Percentiles rank a stretch among this genome's conserved stretches.
These are phyloP conservation scores for Selenia dentaria DNA, from an alignment of 2,888 invertebrate species.

Conservation along the genomic window DNA sequence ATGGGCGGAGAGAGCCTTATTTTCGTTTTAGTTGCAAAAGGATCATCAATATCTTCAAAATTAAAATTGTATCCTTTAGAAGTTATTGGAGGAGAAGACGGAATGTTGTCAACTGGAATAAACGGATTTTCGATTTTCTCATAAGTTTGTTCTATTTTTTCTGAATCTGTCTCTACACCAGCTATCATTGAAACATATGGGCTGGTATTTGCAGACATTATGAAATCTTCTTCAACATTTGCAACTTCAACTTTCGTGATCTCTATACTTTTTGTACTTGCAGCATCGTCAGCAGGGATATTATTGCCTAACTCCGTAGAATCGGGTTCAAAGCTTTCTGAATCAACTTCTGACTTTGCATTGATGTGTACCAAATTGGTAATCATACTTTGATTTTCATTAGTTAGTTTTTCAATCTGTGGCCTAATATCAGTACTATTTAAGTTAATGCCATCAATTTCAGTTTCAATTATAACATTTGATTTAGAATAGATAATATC, in stretches of 20 bases:
- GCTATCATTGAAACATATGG: slow-evolving; percentile 57
- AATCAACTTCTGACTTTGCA: neutral
- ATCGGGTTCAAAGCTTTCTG: neutral
- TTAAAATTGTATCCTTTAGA: slow-evolving; percentile 71
- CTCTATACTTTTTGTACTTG: slow-evolving; percentile 3
- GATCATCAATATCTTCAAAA: slow-evolving; percentile 71
- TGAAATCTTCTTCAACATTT: slow-evolving; percentile 49
- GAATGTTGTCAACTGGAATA: slow-evolving; percentile 40
- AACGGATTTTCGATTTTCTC: slow-evolving; percentile 37
- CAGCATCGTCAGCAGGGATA: slow-evolving; percentile 1
- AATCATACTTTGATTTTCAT: neutral
- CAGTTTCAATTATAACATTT: neutral
- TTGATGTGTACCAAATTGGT: neutral
- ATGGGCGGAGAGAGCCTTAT: slow-evolving; percentile 60
- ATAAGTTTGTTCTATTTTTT: slow-evolving; percentile 26
- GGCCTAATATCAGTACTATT: neutral
- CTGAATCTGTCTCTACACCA: slow-evolving; percentile 34
- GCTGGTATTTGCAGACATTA: slow-evolving; percentile 57
- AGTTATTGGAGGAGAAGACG: slow-evolving; percentile 58
- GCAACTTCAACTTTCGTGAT: slow-evolving; percentile 7
- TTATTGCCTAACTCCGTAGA: neutral
- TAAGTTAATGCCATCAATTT: neutral
- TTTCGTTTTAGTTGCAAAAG: slow-evolving; percentile 69
- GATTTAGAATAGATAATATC: neutral
- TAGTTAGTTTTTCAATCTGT: neutral